Evolutionary conservation across 2,797 vertebrate genomes (phyloP).

Genomic region (Ptychobarbus kaznakovi): DNA sequence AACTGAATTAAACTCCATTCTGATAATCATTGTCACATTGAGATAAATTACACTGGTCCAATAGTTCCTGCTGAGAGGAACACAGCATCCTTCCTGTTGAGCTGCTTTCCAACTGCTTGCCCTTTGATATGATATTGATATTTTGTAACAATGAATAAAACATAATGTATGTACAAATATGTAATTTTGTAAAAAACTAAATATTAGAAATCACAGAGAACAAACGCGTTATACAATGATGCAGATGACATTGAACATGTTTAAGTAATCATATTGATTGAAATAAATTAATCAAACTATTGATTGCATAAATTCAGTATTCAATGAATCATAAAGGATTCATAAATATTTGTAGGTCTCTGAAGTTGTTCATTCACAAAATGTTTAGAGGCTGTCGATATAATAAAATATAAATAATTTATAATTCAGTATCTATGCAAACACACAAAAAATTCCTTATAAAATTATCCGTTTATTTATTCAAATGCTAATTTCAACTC

Average conservation of each 20-base stretch:
- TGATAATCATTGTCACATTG: conserved; percentile 12
- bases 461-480: background rate
- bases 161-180: background rate
- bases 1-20: background rate
- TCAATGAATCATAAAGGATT: too few species aligned
- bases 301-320: background rate
- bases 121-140: background rate
- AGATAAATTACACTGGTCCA: background rate
- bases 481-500: background rate
- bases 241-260: background rate
- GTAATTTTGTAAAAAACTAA: too few species aligned
- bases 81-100: background rate
- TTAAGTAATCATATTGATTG: background rate
- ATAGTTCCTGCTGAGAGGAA: background rate
- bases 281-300: background rate
- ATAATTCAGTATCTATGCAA: background rate
- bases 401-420: background rate
- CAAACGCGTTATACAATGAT: too few species aligned
- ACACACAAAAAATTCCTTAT: background rate
- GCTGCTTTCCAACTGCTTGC: background rate
- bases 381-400: background rate
- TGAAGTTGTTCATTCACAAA: background rate
- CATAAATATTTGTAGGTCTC: background rate
- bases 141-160: background rate
- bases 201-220: background rate